Evolutionary conservation across 2,797 vertebrate species (phyloP), one percentile per base, ranked within the genome.

Genomic region (Phataginus tetradactyla): DNA sequence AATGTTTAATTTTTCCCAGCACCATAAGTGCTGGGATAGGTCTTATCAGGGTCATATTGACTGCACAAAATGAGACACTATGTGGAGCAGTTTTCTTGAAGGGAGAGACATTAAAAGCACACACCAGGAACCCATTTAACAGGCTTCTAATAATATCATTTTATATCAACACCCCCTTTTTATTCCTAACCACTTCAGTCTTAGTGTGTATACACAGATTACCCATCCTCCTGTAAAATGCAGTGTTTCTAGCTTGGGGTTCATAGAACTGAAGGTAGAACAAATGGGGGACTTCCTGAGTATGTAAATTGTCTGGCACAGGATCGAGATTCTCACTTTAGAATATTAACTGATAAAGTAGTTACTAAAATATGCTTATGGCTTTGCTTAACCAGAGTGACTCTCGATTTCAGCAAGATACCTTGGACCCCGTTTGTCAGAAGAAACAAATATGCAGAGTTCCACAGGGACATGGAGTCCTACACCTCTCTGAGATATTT

Each of bases 1-100:
- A 93, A 97, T 97, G 95, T 94, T 94, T 97, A 96, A 97, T 97
- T 97, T 95, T 95, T 97, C 83, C 90, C 68, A 92, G 78, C 59
- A 5, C 91, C 11, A 0, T 57, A 66, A 93, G 90, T 2, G 1
- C 68, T 14, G 68, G 84, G 94, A 96, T 92, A 92, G 96, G 94
- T 95, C 84, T 97, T 97, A 97, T 96, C 96, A 86, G 42, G 59
- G 91, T 49, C 61, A 37, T 96, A 96, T 93, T 96, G 97, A 97
- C 95, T 94, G 91, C 74, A 72, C 80, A 92, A 91, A 93, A 97
- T 89, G 94, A 97, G 91, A 68, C 78, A 21, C 0, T 51, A 90
- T 49, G 39, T 93, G 69, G 88, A 79, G 66, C 7, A 3, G 61
- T 91, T 90, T 94, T 94, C 85, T 80, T 75, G 86, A 93, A 91